Evolutionary conservation across 2,113 vertebrate genomes (phyloP).

Genomic region (Nyctereutes procyonoides): DNA sequence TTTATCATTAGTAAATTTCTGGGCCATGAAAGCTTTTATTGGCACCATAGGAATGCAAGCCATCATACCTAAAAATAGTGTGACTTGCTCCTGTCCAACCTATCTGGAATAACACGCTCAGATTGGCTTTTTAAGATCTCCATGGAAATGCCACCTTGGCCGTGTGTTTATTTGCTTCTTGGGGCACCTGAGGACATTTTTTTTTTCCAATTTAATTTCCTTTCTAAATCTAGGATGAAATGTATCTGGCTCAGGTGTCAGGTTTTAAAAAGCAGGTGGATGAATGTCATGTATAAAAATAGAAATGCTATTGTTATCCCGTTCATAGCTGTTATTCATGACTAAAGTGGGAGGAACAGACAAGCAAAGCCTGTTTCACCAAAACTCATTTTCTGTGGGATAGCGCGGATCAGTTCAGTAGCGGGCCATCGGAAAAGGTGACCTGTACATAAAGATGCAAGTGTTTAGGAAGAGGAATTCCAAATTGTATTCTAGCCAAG

Average conservation of each 20-base stretch:
- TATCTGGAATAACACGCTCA: neutral
- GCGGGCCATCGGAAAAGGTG: slow-evolving; percentile 4
- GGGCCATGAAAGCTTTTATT: neutral
- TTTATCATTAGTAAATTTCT: slow-evolving; percentile 29
- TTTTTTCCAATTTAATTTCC: neutral
- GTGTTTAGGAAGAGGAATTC: neutral
- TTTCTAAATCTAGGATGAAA: slow-evolving; percentile 55
- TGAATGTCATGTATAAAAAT: slow-evolving; percentile 57
- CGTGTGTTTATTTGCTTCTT: neutral
- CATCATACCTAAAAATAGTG: neutral
- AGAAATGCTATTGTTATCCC: slow-evolving; percentile 50
- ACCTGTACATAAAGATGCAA: neutral
- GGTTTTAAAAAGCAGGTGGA: slow-evolving; percentile 50
- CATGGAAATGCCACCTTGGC: neutral
- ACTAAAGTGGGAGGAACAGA: neutral
- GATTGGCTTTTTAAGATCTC: neutral
- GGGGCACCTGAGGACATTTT: neutral
- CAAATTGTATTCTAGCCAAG: neutral
- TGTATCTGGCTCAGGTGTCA: slow-evolving; percentile 58
- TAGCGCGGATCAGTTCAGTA: neutral
- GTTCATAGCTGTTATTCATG: slow-evolving; percentile 52
- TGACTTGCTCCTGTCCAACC: neutral
- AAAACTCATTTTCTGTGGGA: slow-evolving; percentile 41
- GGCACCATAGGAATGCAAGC: neutral
- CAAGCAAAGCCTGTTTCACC: neutral